Evolutionary conservation across 2,113 vertebrate species (phyloP), one percentile per base, ranked within the genome.

Genomic region (Aramus guarauna): DNA sequence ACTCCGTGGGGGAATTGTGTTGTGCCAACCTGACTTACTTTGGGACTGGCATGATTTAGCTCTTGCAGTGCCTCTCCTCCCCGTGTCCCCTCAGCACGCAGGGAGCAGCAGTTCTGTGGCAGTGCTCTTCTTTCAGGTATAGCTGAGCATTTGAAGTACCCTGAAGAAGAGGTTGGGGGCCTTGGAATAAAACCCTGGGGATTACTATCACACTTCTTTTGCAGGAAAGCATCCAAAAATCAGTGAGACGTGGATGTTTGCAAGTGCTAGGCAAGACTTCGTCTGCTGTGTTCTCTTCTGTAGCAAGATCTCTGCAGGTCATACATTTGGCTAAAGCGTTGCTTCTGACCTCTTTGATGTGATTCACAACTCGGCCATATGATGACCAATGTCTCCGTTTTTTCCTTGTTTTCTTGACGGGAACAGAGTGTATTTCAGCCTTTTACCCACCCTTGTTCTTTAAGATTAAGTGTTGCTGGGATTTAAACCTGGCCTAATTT

Each of bases 1-100:
- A 36, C 36, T 58, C 55, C 37, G 6, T 4, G 6, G 17, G 11
- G 16, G 4, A 26, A 66, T 18, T 26, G 15, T 69, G 43, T n/a
- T 73, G 34, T 29, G 22, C 39, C 45, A 84, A 6, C 5, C 12
- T 45, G 37, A 12, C 11, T 87, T 45, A 19, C 45, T 45, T 41
- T 32, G 53, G 36, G 29, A 52, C 26, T 24, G 41, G 12, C n/a
- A 80, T 37, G n/a, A 10, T 39, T 77, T 17, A 8, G 13, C 30
- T 68, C 59, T 39, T 39, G 27, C 18, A 27, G 69, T 1, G 2
- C 58, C 19, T 52, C 9, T 76, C 45, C 39, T 73, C 77, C 73
- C 50, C 4, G 0, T 22, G 36, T 27, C 7, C 20, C 52, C 59
- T 15, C 21, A 50, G 6, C 26, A 32, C 1, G 3, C 15, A 20